Percentiles rank a stretch among this genome's conserved stretches.
Evolutionary conservation across 2,888 invertebrate species (phyloP).

Genomic region (Drosophila atripex): DNA sequence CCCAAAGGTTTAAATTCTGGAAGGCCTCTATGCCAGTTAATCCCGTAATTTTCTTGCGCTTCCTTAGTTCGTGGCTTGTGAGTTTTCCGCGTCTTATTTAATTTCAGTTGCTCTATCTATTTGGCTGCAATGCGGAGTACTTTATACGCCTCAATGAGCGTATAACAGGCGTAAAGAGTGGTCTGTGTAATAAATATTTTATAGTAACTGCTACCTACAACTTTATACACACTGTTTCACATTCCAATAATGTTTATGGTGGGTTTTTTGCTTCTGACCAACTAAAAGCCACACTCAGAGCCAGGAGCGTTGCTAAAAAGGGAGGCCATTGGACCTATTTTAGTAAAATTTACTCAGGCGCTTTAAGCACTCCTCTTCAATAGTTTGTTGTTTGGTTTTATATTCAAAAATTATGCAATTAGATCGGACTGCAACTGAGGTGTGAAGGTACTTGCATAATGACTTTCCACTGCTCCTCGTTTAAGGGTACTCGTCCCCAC

Average conservation of each 20-base stretch:
- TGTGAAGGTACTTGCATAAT: slow-evolving; percentile 50
- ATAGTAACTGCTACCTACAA: slow-evolving; percentile 9
- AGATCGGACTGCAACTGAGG: slow-evolving; percentile 2
- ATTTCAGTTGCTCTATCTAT: slow-evolving; percentile 14
- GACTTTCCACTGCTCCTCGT: slow-evolving; percentile 26
- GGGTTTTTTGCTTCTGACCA: neutral
- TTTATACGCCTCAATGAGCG: slow-evolving; percentile 54
- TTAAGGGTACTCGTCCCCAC: slow-evolving; percentile 1
- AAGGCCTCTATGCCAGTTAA: neutral
- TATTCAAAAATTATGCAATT: slow-evolving; percentile 46
- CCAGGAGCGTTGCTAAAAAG: neutral
- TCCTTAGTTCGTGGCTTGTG: neutral
- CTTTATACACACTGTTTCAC: slow-evolving; percentile 1
- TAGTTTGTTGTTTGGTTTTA: slow-evolving; percentile 29
- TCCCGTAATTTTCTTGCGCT: slow-evolving; percentile 2
- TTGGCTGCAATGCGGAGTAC: slow-evolving; percentile 29
- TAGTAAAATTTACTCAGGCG: neutral
- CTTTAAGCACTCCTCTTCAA: neutral
- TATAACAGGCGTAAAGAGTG: slow-evolving; percentile 44
- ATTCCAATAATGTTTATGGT: neutral
- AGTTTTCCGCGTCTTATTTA: neutral
- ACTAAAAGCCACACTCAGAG: neutral
- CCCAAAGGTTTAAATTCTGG: neutral
- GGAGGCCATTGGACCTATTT: neutral
- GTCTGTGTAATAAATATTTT: slow-evolving; percentile 37